Base-by-base conservation (phyloP, 2,797 vertebrate genomes). In the Eupleurogrammus muticus region DNA sequence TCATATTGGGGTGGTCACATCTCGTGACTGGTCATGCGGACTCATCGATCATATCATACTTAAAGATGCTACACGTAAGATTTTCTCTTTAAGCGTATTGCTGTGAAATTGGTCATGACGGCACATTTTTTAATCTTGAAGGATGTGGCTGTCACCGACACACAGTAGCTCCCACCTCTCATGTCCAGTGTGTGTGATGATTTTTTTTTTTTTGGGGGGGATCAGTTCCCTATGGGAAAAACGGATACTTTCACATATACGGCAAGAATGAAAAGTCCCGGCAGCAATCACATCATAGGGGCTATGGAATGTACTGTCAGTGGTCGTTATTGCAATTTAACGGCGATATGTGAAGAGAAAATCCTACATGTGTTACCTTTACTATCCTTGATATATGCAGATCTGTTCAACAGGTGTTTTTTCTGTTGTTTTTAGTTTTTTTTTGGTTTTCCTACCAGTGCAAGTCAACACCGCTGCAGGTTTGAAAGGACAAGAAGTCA, bases 351-450 rank as follows among this genome's bases (percentile, higher is more conserved):
- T 66, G 9, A 14, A 60, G 89, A 90, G 90, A 88, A 88, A 90
- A 88, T 90, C 91, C 81, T 88, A 86, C 87, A 86, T 82, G 84
- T 77, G 84, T 86, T 79, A 88, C 79, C 77, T 91, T 90, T 89
- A 95, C 94, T 95, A 96, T 97, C 94, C 96, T 98, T 95, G 95
- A 99, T 97, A 99, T 99, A 99, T 99, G 97, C 98, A 99, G 97
- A 99, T 95, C 92, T 98, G 95, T 98, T 98, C 94, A 96, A 97
- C 96, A 97, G 96, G 96, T 94, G 95, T 97, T 98, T 95, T 55
- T 40, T 59, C 44, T 47, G 17, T 28, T 36, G 7, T 4, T 4
- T 36, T 36, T 8, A 21, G 93, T 48, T 44, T 94, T 95, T 90
- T 93, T 96, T 96, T 95, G 93, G n/a, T 47, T 70, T 96, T 96